phyloP scores from a whole-genome alignment of 2,888 invertebrate genomes.

The Thera britannica region DNA sequence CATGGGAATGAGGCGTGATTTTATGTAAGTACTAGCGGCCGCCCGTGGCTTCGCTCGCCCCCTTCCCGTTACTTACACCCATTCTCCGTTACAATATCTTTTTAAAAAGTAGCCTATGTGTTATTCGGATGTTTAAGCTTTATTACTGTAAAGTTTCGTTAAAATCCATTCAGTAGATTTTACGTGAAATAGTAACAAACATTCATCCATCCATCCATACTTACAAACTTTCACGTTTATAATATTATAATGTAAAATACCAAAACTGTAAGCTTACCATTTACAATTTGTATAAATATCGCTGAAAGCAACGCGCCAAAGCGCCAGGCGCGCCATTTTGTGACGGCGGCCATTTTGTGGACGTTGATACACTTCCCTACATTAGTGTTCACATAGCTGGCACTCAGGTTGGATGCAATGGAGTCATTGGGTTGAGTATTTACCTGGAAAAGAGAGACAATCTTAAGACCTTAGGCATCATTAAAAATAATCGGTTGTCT shows the following conservation, averaged over 20 bases:
- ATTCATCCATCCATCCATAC: too few species aligned
- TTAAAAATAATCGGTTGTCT: too few species aligned
- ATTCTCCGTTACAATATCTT: too few species aligned
- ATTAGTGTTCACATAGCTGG: conserved; percentile 14
- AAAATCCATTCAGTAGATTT: too few species aligned
- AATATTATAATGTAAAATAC: background rate
- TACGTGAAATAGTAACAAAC: too few species aligned
- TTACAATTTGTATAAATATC: conserved; percentile 63
- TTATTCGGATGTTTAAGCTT: too few species aligned
- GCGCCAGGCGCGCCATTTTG: conserved; percentile 71
- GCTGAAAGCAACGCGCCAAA: conserved; percentile 62
- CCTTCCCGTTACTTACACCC: too few species aligned
- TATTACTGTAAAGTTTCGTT: too few species aligned
- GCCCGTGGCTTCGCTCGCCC: too few species aligned
- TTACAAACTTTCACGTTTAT: background rate
- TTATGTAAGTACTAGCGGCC: too few species aligned
- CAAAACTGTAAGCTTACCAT: conserved; percentile 57
- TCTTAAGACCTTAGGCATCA: background rate
- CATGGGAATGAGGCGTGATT: too few species aligned
- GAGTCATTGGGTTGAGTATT: conserved; percentile 1
- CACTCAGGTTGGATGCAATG: conserved; percentile 3
- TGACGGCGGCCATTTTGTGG: conserved; percentile 70
- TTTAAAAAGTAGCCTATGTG: too few species aligned
- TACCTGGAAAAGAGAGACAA: conserved; percentile 13
- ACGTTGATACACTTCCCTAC: conserved; percentile 24